A percentile compares a stretch with the other conserved stretches of the same genome.
phyloP scores from a whole-genome alignment of 2,888 invertebrate genomes.

The Ctenicera cuprea region DNA sequence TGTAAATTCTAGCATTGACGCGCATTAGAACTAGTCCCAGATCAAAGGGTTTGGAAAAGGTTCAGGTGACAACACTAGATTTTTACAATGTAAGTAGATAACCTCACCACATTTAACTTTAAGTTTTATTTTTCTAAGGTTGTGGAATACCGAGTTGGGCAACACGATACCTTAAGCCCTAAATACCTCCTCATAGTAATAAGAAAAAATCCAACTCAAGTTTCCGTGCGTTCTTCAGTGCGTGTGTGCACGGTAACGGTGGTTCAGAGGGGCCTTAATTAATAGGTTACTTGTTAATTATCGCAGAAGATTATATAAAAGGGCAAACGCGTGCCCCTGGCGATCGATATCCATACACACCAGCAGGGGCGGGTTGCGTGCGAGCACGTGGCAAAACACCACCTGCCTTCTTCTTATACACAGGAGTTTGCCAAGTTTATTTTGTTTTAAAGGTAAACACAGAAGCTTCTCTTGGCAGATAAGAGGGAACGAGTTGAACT shows the following conservation, averaged over 20 bases:
- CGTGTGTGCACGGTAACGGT: conserved; percentile 46
- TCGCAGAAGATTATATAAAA: conserved; percentile 57
- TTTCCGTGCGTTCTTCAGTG: conserved; percentile 40
- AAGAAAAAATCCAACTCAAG: conserved; percentile 19
- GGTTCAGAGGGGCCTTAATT: conserved; percentile 53
- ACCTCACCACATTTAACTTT: no score
- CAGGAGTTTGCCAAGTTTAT: conserved; percentile 24
- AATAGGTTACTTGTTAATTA: conserved; percentile 59
- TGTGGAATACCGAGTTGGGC: no score
- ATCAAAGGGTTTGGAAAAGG: no score
- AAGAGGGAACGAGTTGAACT: conserved; percentile 3
- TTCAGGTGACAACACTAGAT: no score
- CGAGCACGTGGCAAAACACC: conserved; percentile 46
- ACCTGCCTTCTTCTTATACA: conserved; percentile 39
- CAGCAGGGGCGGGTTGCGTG: conserved; percentile 45
- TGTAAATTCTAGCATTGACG: no score
- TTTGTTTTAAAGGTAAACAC: conserved; percentile 38
- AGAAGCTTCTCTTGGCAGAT: conserved; percentile 17
- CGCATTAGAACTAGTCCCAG: no score
- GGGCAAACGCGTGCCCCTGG: conserved; percentile 49
- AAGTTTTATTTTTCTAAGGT: no score
- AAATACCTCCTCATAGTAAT: no score
- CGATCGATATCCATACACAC: conserved; percentile 46
- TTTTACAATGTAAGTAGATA: no score
- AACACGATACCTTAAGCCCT: no score